A percentile compares a stretch with the other conserved stretches of the same genome.
phyloP scores from a whole-genome alignment of 2,888 invertebrate species.

The Pterostichus madidus region DNA sequence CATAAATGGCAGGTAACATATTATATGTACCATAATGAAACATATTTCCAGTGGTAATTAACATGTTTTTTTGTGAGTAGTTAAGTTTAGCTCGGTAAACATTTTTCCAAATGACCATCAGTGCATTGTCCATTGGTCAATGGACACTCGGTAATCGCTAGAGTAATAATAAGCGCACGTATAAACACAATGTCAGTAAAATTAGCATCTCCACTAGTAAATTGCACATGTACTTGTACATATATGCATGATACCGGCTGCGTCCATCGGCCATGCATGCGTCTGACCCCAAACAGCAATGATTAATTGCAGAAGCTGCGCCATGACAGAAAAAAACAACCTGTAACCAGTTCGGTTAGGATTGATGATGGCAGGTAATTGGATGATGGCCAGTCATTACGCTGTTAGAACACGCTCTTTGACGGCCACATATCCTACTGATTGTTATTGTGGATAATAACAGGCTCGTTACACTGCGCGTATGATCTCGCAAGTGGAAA shows the following conservation, averaged over 20 bases:
- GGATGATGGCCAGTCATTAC: conserved; percentile 75
- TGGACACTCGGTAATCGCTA: background rate
- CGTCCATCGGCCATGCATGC: conserved; percentile 7
- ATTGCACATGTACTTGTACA: conserved; percentile 22
- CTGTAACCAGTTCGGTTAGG: conserved; percentile 74
- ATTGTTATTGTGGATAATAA: conserved; percentile 74
- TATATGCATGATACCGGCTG: conserved; percentile 9
- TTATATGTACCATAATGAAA: background rate
- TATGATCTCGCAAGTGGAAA: conserved; percentile 71
- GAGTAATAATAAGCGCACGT: conserved; percentile 20
- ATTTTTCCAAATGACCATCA: conserved; percentile 22
- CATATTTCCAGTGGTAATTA: conserved; percentile 25
- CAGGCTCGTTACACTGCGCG: conserved; percentile 73
- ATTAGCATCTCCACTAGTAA: conserved; percentile 20
- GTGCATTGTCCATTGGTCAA: background rate
- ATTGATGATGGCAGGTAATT: conserved; percentile 76
- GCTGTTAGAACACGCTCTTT: conserved; percentile 74
- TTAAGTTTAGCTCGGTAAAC: conserved; percentile 16
- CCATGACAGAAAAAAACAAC: conserved; percentile 71
- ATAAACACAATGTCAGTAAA: conserved; percentile 16
- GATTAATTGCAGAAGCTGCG: conserved; percentile 73
- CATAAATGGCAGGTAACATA: background rate
- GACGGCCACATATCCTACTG: conserved; percentile 73
- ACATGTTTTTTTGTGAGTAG: conserved; percentile 27
- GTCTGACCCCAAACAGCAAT: conserved; percentile 68